A percentile compares a stretch with the other conserved stretches of the same genome.
These are phyloP conservation scores for Pissodes strobi DNA, from an alignment of 1,140 invertebrate species.

Conservation along the genomic window DNA sequence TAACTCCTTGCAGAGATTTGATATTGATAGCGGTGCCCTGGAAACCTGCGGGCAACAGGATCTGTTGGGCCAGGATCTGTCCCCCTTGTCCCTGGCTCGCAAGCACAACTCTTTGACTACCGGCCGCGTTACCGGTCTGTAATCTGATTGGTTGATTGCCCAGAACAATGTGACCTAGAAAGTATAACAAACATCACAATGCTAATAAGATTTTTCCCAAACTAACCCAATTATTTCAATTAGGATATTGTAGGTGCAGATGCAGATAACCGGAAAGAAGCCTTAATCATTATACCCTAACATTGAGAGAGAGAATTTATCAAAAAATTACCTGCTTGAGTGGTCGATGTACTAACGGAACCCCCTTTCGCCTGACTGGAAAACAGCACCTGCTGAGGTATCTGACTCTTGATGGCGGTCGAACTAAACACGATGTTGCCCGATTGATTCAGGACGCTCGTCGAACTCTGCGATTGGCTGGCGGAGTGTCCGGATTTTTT, in stretches of 20 bases:
- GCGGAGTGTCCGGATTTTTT: constrained; percentile 26
- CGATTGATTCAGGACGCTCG: constrained; percentile 48
- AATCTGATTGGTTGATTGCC: constrained; percentile 54
- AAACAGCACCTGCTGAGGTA: constrained; percentile 22
- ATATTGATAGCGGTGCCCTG: constrained; percentile 65
- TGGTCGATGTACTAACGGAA: background rate
- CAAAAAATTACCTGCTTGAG: constrained; percentile 27
- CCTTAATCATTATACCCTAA: too few relatives aligned
- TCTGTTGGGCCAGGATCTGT: constrained; percentile 59
- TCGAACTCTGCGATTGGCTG: constrained; percentile 24
- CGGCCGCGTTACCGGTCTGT: constrained; percentile 43
- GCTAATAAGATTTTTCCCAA: too few relatives aligned
- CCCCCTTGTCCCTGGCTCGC: constrained; percentile 63
- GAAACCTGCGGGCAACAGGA: constrained; percentile 61
- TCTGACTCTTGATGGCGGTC: constrained; percentile 15
- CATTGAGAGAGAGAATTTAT: too few relatives aligned
- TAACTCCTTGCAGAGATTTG: constrained; percentile 70
- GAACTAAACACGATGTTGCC: constrained; percentile 47
- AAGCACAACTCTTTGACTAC: constrained; percentile 63
- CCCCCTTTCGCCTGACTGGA: constrained; percentile 7
- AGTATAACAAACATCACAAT: too few relatives aligned
- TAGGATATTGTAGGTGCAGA: too few relatives aligned
- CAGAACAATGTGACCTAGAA: constrained; percentile 53
- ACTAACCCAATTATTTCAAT: too few relatives aligned
- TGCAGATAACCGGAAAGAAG: too few relatives aligned